Conservation (phyloP, 2,888 invertebrate species). For the Pristionchus arcanus region DNA sequence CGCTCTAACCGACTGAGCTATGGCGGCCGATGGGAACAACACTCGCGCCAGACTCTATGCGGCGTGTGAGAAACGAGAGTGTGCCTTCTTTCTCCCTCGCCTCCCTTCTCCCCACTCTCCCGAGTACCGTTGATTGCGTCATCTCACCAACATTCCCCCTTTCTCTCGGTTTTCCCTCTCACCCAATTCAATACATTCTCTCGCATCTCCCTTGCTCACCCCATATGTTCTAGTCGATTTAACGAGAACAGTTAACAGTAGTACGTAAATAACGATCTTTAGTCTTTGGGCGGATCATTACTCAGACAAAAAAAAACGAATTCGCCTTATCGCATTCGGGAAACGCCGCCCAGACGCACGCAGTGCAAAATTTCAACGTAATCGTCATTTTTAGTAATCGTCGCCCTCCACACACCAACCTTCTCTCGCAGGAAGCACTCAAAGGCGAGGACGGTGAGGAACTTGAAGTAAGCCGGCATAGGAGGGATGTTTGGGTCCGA, state of each 20-base stretch:
- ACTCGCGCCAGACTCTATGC: neutral
- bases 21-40: constrained; percentile 52
- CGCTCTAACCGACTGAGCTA: constrained; percentile 65
- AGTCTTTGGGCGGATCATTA: neutral
- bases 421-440: constrained; percentile 89
- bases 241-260: neutral
- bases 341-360: neutral
- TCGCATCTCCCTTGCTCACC: neutral
- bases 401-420: constrained; percentile 65
- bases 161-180: neutral
- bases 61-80: neutral
- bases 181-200: neutral
- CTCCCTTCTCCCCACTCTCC: neutral
- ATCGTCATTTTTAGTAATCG: neutral
- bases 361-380: neutral
- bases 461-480: constrained; percentile 89
- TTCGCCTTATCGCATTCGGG: neutral
- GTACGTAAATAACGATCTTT: neutral
- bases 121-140: neutral
- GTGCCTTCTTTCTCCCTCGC: neutral
- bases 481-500: constrained; percentile 20
- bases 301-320: too few relatives aligned
- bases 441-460: constrained; percentile 93
- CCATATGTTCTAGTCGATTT: neutral
- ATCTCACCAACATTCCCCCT: constrained; percentile 41